Evolutionary conservation across 2,797 vertebrate genomes (phyloP).

Genomic region (Chrosomus eos): DNA sequence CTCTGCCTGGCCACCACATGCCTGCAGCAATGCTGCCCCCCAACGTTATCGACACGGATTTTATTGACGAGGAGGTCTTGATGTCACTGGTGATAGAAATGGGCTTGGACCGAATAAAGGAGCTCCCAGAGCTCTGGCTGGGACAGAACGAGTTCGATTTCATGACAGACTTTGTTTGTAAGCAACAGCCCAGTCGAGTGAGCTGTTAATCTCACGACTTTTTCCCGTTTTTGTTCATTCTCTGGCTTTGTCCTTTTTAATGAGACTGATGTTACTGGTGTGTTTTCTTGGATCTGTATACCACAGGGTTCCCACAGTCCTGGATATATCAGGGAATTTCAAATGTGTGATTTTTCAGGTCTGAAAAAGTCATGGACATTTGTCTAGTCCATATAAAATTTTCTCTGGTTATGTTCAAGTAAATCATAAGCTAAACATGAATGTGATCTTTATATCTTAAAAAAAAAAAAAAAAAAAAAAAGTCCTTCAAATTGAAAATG

Average conservation of each 20-base stretch:
- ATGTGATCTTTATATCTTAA: not conserved
- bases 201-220: constrained; percentile 78
- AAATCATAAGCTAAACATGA: not conserved
- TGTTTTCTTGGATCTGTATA: constrained; percentile 31
- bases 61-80: constrained; percentile 89
- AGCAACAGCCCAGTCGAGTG: constrained; percentile 89
- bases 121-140: constrained; percentile 89
- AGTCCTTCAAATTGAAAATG: not conserved
- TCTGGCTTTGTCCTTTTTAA: constrained; percentile 66
- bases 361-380: not conserved
- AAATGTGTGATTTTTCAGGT: not conserved
- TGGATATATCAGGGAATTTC: not conserved
- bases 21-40: constrained; percentile 86
- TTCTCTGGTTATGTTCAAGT: not conserved
- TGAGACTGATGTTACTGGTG: constrained; percentile 47
- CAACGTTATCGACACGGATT: constrained; percentile 91
- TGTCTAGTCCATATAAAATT: not conserved
- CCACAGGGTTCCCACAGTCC: constrained; percentile 28
- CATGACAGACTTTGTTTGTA: constrained; percentile 90
- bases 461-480: not conserved
- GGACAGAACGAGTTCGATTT: constrained; percentile 91
- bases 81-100: constrained; percentile 90
- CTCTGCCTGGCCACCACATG: constrained; percentile 81
- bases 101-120: constrained; percentile 90
- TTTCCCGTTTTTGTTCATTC: not conserved